phyloP scores from a whole-genome alignment of 2,113 vertebrate species.

The Gymnobelideus leadbeateri region DNA sequence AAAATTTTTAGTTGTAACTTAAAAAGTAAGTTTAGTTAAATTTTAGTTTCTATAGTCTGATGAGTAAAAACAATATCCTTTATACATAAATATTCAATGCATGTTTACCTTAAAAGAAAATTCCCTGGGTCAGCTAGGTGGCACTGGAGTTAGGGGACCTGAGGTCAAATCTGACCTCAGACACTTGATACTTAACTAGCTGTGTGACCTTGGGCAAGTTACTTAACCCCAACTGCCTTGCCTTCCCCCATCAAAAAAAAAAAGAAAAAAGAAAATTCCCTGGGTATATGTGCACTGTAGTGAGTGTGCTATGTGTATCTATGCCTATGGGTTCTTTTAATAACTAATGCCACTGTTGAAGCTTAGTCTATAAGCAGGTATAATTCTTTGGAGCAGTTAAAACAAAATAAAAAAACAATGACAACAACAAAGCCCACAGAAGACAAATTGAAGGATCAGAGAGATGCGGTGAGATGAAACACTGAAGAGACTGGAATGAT shows the following conservation, averaged over 20 bases:
- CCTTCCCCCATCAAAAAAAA: too few relatives aligned
- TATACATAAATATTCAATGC: neutral
- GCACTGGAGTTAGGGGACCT: too few relatives aligned
- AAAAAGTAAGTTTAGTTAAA: neutral
- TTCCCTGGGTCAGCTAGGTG: too few relatives aligned
- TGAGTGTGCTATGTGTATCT: neutral
- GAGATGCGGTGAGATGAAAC: neutral
- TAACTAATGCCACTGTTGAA: neutral
- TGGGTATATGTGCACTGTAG: neutral
- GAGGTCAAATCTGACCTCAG: too few relatives aligned
- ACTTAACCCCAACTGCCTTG: too few relatives aligned
- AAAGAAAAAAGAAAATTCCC: neutral
- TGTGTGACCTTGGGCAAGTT: too few relatives aligned
- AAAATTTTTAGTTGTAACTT: neutral
- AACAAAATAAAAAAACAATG: neutral
- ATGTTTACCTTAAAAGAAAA: neutral
- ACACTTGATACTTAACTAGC: too few relatives aligned
- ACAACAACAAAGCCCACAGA: neutral
- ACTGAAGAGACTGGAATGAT: neutral
- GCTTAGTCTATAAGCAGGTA: neutral
- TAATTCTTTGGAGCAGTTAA: neutral
- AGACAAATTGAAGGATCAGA: neutral
- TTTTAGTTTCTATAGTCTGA: neutral
- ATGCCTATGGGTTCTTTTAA: neutral
- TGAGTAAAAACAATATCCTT: neutral